Base-by-base conservation (phyloP, 2,888 invertebrate species). In the Nymphalis polychloros region DNA sequence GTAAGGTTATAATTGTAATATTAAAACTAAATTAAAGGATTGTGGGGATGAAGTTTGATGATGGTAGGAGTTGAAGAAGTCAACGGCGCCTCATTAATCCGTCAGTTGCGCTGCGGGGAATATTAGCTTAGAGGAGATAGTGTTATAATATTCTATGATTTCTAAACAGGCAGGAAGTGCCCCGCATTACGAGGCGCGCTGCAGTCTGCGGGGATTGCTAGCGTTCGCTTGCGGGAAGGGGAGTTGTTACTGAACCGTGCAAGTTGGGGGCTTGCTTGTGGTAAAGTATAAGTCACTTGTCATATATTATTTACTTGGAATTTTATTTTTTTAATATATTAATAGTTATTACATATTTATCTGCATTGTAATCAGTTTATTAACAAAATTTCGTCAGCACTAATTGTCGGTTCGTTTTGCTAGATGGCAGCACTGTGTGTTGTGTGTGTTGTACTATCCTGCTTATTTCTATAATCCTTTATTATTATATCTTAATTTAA, bases 81-180 rank as follows among this genome's bases (percentile, higher is more conserved):
- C 31, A 31, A 47, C 27, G 7, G 17, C 27, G 20, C 20, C 20
- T 57, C 48, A 31, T 48, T 57, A 31, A 57, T 64, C 47, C 53
- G 55, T 27, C 31, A n/a, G 57, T 19, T 64, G 16, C 55, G 48
- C 55, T 47, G n/a, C 35, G 20, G 35, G 27, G 48, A 49, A 49
- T 49, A 49, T 16, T 27, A 57, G 19, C 57, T 48, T 53, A 41
- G 19, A 48, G 27, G 48, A 64, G 57, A 48, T 48, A 59, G 53
- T 55, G 16, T 55, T 64, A 41, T 57, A 64, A 64, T 64, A 59
- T 64, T 64, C 64, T 57, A 57, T 57, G 64, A 64, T 19, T 64
- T 57, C 19, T 47, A 20, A 59, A 64, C 63, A 57, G 55, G 63
- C 57, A 19, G 64, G 20, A 49, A 49, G 49, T 49, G 49, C 13